Percentiles rank a stretch among this genome's conserved stretches.
These are phyloP conservation scores for Ambastaia sidthimunki DNA, from an alignment of 2,797 vertebrate species.

Conservation along the genomic window DNA sequence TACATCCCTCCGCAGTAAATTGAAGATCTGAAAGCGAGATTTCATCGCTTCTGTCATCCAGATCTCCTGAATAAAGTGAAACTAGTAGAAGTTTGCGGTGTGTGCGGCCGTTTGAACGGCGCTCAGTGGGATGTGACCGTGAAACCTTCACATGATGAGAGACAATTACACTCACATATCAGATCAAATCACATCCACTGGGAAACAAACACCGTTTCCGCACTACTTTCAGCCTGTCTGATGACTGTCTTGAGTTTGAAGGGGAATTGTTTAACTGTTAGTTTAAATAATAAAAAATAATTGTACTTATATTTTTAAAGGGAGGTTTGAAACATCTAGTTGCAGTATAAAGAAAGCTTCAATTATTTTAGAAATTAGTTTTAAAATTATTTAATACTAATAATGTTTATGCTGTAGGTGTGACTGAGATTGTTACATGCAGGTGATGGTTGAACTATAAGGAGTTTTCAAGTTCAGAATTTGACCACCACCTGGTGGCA, in stretches of 20 bases:
- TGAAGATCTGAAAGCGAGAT: conserved; percentile 80
- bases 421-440: not conserved
- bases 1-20: conserved; percentile 76
- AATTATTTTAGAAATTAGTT: not conserved
- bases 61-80: conserved; percentile 48
- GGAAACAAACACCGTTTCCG: not conserved
- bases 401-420: not conserved
- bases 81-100: conserved; percentile 38
- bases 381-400: not conserved
- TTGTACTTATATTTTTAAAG: not conserved
- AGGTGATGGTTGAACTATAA: not conserved
- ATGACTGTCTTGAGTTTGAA: not conserved
- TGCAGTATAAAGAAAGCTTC: not conserved
- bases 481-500: conserved; percentile 36
- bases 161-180: conserved; percentile 1
- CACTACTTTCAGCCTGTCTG: not conserved
- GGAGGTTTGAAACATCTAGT: not conserved
- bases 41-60: conserved; percentile 80
- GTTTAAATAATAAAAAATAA: not conserved
- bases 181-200: not conserved
- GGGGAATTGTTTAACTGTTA: not conserved
- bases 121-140: conserved; percentile 58
- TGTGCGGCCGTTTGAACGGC: conserved; percentile 51
- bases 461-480: conserved; percentile 8
- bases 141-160: conserved; percentile 23